These are phyloP conservation scores for Neoascia interrupta DNA, from an alignment of 2,888 invertebrate genomes.

Conservation along the genomic window DNA sequence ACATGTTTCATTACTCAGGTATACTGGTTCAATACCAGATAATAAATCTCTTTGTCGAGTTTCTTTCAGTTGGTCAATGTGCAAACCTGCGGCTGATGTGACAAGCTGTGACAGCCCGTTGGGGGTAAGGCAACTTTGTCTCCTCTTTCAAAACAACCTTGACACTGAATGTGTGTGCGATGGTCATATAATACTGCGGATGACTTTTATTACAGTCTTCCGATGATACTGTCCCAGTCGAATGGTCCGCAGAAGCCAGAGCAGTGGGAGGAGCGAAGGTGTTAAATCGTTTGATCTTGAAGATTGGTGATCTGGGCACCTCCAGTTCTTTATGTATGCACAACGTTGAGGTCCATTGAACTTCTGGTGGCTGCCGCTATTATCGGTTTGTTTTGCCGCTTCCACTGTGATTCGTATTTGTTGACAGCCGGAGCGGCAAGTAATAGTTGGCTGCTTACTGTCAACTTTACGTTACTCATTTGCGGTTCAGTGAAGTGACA, in stretches of 20 bases:
- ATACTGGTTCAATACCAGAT: too few relatives aligned
- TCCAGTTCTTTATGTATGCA: conserved; percentile 9
- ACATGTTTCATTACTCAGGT: too few relatives aligned
- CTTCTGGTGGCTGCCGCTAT: conserved; percentile 25
- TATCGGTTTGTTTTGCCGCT: conserved; percentile 33
- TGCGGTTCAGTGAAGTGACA: conserved; percentile 21
- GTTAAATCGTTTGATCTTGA: conserved; percentile 20
- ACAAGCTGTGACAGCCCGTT: conserved; percentile 36
- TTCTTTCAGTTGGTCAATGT: too few relatives aligned
- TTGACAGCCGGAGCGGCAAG: conserved; percentile 13
- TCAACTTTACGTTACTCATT: conserved; percentile 55
- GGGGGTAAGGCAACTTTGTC: conserved; percentile 1
- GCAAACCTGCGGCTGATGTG: too few relatives aligned
- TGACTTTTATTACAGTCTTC: too few relatives aligned
- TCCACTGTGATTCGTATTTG: too few relatives aligned
- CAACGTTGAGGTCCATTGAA: conserved; percentile 37
- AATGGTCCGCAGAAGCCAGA: too few relatives aligned
- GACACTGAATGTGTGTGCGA: conserved; percentile 35
- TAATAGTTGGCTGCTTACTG: conserved; percentile 24
- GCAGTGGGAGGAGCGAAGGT: conserved; percentile 12
- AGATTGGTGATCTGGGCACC: background rate
- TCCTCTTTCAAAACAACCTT: conserved; percentile 31
- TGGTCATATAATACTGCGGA: too few relatives aligned
- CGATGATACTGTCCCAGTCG: too few relatives aligned
- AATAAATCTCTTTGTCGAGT: conserved; percentile 9